phyloP scores from a whole-genome alignment of 2,888 invertebrate genomes.

The Masnerella sp. region DNA sequence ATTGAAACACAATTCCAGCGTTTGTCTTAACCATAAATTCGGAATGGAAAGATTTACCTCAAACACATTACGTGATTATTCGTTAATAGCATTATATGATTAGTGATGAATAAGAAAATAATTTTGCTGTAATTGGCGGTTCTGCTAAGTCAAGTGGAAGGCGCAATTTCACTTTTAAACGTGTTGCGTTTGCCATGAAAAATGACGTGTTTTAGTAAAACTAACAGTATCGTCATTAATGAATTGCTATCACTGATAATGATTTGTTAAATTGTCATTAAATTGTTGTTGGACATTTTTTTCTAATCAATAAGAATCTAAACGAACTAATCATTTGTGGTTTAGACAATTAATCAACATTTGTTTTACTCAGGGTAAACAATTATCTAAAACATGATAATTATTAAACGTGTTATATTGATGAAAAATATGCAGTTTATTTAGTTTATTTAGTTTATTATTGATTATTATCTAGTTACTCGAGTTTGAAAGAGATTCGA shows the following conservation, averaged over 20 bases:
- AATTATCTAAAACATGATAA: too few species aligned
- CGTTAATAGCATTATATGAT: slow-evolving; percentile 29
- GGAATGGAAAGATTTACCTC: slow-evolving; percentile 26
- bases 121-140: slow-evolving; percentile 24
- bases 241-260: slow-evolving; percentile 12
- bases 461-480: neutral
- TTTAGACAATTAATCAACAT: neutral
- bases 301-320: neutral
- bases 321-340: neutral
- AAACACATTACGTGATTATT: slow-evolving; percentile 36
- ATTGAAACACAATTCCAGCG: too few species aligned
- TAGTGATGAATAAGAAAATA: slow-evolving; percentile 26
- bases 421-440: neutral
- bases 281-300: neutral
- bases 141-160: slow-evolving; percentile 12
- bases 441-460: neutral
- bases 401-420: neutral
- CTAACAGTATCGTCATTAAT: slow-evolving; percentile 2
- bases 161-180: slow-evolving; percentile 23
- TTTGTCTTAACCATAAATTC: too few species aligned
- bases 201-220: slow-evolving; percentile 11
- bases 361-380: too few species aligned
- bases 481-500: neutral
- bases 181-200: slow-evolving; percentile 5
- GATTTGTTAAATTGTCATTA: neutral